A percentile compares a stretch with the other conserved stretches of the same genome.
These are phyloP conservation scores for Pedetes capensis DNA, from an alignment of 2,113 vertebrate genomes.

Conservation along the genomic window DNA sequence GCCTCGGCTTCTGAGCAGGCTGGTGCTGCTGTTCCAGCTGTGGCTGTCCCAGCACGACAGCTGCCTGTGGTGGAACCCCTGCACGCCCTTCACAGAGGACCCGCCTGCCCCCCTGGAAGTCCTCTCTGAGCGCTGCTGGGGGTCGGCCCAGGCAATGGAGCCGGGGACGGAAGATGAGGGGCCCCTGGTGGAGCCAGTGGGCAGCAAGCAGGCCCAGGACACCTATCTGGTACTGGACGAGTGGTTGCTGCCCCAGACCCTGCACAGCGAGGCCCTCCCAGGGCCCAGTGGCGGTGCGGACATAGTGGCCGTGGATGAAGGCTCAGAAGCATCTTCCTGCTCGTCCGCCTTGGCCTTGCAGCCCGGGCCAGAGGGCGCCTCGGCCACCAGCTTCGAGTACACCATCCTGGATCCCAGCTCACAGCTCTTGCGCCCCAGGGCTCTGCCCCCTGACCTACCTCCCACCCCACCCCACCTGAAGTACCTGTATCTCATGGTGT, in stretches of 20 bases:
- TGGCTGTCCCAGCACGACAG: constrained; percentile 87
- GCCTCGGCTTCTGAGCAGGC: neutral
- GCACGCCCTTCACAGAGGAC: constrained; percentile 82
- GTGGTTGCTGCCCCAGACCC: constrained; percentile 63
- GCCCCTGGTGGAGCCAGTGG: constrained; percentile 24
- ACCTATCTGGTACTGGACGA: constrained; percentile 87
- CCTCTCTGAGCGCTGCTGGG: constrained; percentile 85
- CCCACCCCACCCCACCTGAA: constrained; percentile 79
- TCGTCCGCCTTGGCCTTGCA: constrained; percentile 51
- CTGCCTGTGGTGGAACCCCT: constrained; percentile 82
- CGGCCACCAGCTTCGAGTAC: constrained; percentile 86
- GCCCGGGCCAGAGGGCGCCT: constrained; percentile 75
- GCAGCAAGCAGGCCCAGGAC: constrained; percentile 79
- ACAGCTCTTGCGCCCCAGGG: constrained; percentile 72
- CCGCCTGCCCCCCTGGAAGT: constrained; percentile 84
- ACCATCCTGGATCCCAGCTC: constrained; percentile 78
- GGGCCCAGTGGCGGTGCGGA: neutral
- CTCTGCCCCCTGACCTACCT: constrained; percentile 1
- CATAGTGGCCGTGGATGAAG: constrained; percentile 67
- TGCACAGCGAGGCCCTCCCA: neutral
- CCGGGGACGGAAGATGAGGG: constrained; percentile 25
- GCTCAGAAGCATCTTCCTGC: constrained; percentile 38
- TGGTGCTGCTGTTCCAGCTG: constrained; percentile 77
- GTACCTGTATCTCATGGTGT: constrained; percentile 87
- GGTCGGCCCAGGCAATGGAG: constrained; percentile 56